Conservation (phyloP, 1,140 invertebrate genomes). For the Phocides pigmalion region DNA sequence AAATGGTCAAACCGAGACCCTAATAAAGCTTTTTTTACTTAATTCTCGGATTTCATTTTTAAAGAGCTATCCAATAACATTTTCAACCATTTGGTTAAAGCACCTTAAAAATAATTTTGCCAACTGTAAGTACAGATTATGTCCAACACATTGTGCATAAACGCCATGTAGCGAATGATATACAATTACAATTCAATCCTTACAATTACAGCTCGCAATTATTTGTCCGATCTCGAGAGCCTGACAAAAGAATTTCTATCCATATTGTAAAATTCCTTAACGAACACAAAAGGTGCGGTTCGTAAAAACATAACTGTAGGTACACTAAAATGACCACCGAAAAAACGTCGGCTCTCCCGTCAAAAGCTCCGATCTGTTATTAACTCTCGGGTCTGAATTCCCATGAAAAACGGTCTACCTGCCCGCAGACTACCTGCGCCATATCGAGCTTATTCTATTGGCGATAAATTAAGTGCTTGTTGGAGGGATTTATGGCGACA, state of each 20-base stretch:
- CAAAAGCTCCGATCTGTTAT: conserved; percentile 54
- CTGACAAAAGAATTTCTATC: conserved; percentile 54
- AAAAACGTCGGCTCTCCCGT: conserved; percentile 59
- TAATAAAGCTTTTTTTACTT: too few species aligned
- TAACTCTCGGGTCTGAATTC: conserved; percentile 63
- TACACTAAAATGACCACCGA: conserved; percentile 63
- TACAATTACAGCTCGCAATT: conserved; percentile 22
- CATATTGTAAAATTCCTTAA: conserved; percentile 62
- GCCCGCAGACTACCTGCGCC: conserved; percentile 56
- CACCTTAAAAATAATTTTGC: too few species aligned
- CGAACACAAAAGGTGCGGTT: conserved; percentile 61
- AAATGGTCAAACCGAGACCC: too few species aligned
- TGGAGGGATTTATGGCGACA: conserved; percentile 59
- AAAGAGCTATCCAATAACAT: too few species aligned
- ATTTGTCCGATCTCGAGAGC: background rate
- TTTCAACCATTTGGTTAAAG: too few species aligned
- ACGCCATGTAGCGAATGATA: conserved; percentile 16
- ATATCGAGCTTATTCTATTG: conserved; percentile 64
- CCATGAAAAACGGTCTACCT: conserved; percentile 68
- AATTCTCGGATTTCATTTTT: too few species aligned
- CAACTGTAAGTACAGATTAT: too few species aligned
- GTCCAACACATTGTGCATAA: background rate
- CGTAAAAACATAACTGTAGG: conserved; percentile 66
- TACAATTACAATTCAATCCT: conserved; percentile 23
- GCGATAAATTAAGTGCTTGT: conserved; percentile 69